A percentile compares a stretch with the other conserved stretches of the same genome.
phyloP scores from a whole-genome alignment of 2,888 invertebrate genomes.

The Pristionchus maxplancki region DNA sequence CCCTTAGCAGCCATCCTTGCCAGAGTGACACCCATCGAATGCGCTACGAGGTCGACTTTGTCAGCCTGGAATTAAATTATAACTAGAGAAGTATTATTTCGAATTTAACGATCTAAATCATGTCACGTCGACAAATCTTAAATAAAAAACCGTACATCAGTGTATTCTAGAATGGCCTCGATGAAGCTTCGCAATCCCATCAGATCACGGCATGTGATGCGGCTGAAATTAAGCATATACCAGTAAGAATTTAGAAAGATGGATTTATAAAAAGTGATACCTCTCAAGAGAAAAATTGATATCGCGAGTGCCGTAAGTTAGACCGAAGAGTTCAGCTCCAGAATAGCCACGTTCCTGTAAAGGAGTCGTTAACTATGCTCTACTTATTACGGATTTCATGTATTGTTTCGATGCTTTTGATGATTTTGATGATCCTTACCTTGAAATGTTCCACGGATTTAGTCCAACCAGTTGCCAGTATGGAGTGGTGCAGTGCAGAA shows the following conservation, averaged over 20 bases:
- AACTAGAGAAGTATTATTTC: no score
- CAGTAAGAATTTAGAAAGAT: no score
- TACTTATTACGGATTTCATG: no score
- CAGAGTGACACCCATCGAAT: slow-evolving; percentile 70
- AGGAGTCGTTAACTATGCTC: background rate
- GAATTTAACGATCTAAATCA: no score
- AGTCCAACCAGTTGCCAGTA: slow-evolving; percentile 67
- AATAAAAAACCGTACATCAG: slow-evolving; percentile 47
- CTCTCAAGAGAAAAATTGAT: slow-evolving; percentile 59
- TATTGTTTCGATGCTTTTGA: background rate
- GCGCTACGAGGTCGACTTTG: slow-evolving; percentile 63
- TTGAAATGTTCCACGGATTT: slow-evolving; percentile 46
- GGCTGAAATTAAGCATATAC: slow-evolving; percentile 32
- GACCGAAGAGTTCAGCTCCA: slow-evolving; percentile 69
- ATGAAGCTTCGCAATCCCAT: slow-evolving; percentile 59
- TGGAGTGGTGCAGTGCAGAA: slow-evolving; percentile 65
- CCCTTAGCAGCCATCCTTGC: slow-evolving; percentile 63
- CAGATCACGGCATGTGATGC: slow-evolving; percentile 49
- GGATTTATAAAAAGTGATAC: slow-evolving; percentile 37
- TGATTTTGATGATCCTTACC: background rate
- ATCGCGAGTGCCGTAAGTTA: slow-evolving; percentile 70
- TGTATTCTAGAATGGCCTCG: slow-evolving; percentile 65
- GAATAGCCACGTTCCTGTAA: slow-evolving; percentile 60
- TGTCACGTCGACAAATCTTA: no score
- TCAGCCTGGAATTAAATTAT: background rate